Percentiles rank a stretch among this genome's conserved stretches.
Evolutionary conservation across 2,888 invertebrate genomes (phyloP).

Genomic region (Nymphalis c-album): DNA sequence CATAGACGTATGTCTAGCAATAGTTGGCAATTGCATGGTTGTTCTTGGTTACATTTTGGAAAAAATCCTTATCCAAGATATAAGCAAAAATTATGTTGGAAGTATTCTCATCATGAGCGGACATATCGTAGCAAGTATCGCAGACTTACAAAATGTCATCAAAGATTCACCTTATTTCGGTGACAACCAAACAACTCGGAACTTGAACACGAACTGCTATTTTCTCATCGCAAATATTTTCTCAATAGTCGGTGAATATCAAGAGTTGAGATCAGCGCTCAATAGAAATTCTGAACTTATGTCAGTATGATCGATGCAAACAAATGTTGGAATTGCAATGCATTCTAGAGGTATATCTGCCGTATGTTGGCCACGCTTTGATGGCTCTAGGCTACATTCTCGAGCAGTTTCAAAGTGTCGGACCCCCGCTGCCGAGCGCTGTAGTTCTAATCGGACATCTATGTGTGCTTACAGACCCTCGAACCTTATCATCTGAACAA

Average conservation of each 20-base stretch:
- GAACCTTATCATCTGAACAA: slow-evolving; percentile 48
- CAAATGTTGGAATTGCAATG: slow-evolving; percentile 50
- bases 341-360: slow-evolving; percentile 50
- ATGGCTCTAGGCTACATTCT: slow-evolving; percentile 69
- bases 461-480: slow-evolving; percentile 58
- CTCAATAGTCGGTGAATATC: slow-evolving; percentile 51
- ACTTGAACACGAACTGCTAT: slow-evolving; percentile 43
- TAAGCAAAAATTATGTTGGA: slow-evolving; percentile 39
- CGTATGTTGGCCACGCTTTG: slow-evolving; percentile 61
- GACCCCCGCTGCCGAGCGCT: slow-evolving; percentile 64
- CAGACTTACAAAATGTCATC: slow-evolving; percentile 18
- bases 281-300: slow-evolving; percentile 17
- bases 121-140: slow-evolving; percentile 42
- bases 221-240: slow-evolving; percentile 51
- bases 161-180: slow-evolving; percentile 4
- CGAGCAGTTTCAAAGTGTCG: slow-evolving; percentile 55
- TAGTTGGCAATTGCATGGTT: slow-evolving; percentile 47
- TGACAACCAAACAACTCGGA: neutral
- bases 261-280: slow-evolving; percentile 42
- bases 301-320: slow-evolving; percentile 25
- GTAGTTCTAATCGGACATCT: slow-evolving; percentile 65
- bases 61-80: slow-evolving; percentile 37
- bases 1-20: slow-evolving; percentile 46
- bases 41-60: slow-evolving; percentile 48
- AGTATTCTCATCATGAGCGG: slow-evolving; percentile 48